Conservation (phyloP, 1,140 invertebrate species). For the Megalopta genalis region DNA sequence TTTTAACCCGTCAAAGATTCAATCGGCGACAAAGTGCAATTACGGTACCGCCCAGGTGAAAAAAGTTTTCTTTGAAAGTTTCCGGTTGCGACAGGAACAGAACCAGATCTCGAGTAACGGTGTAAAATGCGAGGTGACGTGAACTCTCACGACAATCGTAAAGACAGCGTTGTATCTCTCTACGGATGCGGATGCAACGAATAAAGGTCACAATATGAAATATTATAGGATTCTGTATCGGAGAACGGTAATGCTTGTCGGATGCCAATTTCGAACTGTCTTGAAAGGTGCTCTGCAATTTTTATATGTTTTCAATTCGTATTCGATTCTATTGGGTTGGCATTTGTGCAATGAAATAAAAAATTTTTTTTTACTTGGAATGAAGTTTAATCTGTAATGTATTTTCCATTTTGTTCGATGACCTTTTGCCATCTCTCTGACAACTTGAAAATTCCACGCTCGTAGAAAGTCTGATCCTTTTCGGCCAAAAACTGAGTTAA, state of each 20-base stretch:
- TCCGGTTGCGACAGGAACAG: background rate
- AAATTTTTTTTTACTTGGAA: too few species aligned
- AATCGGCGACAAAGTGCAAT: too few species aligned
- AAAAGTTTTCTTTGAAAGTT: constrained; percentile 9
- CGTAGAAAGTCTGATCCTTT: too few species aligned
- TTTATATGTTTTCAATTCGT: constrained; percentile 9
- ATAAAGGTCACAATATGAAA: constrained; percentile 27
- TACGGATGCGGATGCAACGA: constrained; percentile 8
- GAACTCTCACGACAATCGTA: background rate
- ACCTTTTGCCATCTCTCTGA: too few species aligned
- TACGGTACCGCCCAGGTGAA: background rate
- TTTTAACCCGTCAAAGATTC: too few species aligned
- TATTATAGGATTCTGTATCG: constrained; percentile 57
- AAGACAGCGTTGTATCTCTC: constrained; percentile 45
- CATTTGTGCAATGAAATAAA: too few species aligned
- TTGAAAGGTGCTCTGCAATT: background rate
- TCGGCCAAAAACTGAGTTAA: too few species aligned
- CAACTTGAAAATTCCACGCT: too few species aligned
- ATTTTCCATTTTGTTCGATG: too few species aligned
- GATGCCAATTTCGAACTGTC: constrained; percentile 31
- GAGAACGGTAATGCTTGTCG: constrained; percentile 47
- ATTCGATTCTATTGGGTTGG: background rate
- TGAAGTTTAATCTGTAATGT: too few species aligned
- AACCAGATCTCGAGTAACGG: constrained; percentile 23
- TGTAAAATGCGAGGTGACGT: constrained; percentile 25